Base-by-base conservation (phyloP, 2,888 invertebrate genomes). In the Choristoneura rosaceana region DNA sequence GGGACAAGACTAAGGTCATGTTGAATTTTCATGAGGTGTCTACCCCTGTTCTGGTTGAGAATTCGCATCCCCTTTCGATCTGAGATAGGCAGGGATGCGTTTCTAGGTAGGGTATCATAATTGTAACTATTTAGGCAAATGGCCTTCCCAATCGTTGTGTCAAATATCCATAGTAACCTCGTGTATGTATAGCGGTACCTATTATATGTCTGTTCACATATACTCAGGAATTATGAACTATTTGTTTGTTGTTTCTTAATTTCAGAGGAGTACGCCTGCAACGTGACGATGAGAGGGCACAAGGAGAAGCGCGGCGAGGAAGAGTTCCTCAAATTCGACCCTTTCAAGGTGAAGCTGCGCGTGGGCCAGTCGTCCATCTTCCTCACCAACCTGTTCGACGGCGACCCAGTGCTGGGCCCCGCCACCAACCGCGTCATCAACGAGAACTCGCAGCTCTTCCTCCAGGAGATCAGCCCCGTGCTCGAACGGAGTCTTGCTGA, bases 341-440 rank as follows among this genome's bases (percentile, higher is more conserved):
- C 95, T 58, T 96, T 96, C 93, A 95, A 93, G 79, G 91, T 96
- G 17, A 92, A 91, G 47, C 93, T 96, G 14, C 94, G 92, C 41
- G 95, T 96, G 3, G 96, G 95, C 25, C 92, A 95, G 69, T 95
- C 96, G 0, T 92, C 92, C 64, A 91, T 96, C 74, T 90, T 95
- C 81, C 90, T 96, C 55, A 96, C 95, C 66, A 96, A 96, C 84
- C 90, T 97, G 52, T 96, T 96, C 82, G 95, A 95, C 73, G 95
- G 96, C 0, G 96, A 96, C 82, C 95, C 95, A 74, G 88, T 95
- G 43, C 90, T 97, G 1, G 96, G 96, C 52, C 94, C 95, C 0
- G 96, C 96, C 9, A 96, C 96, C 63, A 96, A 96, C 88, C 92
- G 96, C 75, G 95, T 96, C 63, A 92, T 97, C 74, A 96, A 96